Conservation (phyloP, 1,140 invertebrate genomes). For the Drosophila ambigua region DNA sequence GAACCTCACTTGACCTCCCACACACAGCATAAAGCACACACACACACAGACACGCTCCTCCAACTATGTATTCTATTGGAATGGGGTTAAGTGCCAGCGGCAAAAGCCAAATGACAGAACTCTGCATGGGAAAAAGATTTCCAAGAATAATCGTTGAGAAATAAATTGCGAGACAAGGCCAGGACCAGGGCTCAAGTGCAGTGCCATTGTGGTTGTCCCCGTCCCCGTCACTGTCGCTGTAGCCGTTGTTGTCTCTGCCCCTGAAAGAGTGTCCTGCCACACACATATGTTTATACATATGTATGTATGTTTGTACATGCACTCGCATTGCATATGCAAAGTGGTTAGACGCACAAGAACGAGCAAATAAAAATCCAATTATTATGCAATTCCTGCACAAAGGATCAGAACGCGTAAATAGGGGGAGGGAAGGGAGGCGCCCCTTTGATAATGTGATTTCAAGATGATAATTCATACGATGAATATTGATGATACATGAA, state of each 20-base stretch:
- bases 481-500: too few species aligned
- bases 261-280: too few species aligned
- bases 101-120: constrained; percentile 19
- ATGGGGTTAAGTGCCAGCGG: constrained; percentile 73
- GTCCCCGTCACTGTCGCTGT: too few species aligned
- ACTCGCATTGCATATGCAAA: too few species aligned
- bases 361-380: constrained; percentile 13
- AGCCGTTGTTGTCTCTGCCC: too few species aligned
- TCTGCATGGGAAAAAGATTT: constrained; percentile 46
- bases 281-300: too few species aligned
- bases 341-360: constrained; percentile 1
- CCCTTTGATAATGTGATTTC: background rate
- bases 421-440: too few species aligned
- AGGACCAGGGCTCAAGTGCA: constrained; percentile 18
- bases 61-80: constrained; percentile 42
- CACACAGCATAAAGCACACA: too few species aligned
- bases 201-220: background rate
- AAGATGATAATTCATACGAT: background rate
- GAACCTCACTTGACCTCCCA: constrained; percentile 49
- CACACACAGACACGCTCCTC: background rate
- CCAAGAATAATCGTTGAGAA: constrained; percentile 11
- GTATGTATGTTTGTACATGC: too few species aligned
- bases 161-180: constrained; percentile 18
- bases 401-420: constrained; percentile 6
- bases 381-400: constrained; percentile 10